Evolutionary conservation across 2,797 vertebrate species (phyloP).

Genomic region (Erpetoichthys calabaricus): DNA sequence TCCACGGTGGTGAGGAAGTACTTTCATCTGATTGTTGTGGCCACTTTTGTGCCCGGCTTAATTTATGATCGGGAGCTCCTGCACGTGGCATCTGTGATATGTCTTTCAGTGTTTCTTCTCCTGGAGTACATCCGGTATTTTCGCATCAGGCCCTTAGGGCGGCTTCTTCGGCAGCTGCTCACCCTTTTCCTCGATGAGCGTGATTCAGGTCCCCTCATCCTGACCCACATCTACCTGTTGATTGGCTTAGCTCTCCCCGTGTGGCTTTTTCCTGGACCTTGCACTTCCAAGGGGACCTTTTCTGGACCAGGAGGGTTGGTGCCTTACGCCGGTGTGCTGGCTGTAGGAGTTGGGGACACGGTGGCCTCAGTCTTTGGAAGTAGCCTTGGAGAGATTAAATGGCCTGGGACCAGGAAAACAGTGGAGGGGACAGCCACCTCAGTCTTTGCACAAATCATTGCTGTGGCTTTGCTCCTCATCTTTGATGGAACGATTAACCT

Average conservation of each 20-base stretch:
- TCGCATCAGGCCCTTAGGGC: conserved; percentile 76
- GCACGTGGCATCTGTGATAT: conserved; percentile 69
- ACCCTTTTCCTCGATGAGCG: conserved; percentile 86
- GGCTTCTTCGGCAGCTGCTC: conserved; percentile 67
- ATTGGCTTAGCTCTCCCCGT: conserved; percentile 86
- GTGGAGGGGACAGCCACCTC: conserved; percentile 87
- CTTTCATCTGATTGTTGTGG: conserved; percentile 87
- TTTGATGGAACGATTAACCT: conserved; percentile 76
- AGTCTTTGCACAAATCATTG: conserved; percentile 88
- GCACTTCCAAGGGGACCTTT: conserved; percentile 63
- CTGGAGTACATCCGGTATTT: conserved; percentile 85
- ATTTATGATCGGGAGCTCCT: conserved; percentile 77
- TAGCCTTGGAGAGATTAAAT: conserved; percentile 80
- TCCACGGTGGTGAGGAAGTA: conserved; percentile 79
- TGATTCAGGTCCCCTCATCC: conserved; percentile 84
- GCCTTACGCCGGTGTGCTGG: conserved; percentile 80
- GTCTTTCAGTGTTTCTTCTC: conserved; percentile 70
- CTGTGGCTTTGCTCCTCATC: conserved; percentile 83
- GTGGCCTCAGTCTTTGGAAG: conserved; percentile 83
- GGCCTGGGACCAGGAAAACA: conserved; percentile 94
- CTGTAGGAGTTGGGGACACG: conserved; percentile 85
- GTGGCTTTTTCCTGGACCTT: conserved; percentile 80
- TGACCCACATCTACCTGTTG: conserved; percentile 89
- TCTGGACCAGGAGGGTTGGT: conserved; percentile 66
- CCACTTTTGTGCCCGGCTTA: conserved; percentile 80